Evolutionary conservation across 2,113 vertebrate species (phyloP).

Genomic region (Mugil cephalus): DNA sequence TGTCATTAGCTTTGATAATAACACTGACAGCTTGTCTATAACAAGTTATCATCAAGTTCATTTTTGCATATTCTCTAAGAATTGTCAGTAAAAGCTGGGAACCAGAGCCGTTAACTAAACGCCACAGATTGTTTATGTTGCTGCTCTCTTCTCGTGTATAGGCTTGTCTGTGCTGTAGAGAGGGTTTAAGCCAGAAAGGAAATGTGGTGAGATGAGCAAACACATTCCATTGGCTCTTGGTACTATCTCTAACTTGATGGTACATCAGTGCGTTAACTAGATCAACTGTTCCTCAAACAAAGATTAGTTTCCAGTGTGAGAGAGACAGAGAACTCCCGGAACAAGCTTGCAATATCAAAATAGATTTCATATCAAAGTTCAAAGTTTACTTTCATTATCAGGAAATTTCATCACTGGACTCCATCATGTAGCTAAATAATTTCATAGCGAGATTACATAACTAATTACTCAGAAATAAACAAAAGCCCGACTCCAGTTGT

Average conservation of each 20-base stretch:
- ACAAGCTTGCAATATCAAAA: conserved; percentile 10
- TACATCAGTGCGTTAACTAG: conserved; percentile 21
- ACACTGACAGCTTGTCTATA: too few species aligned
- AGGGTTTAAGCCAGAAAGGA: conserved; percentile 45
- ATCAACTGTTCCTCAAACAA: conserved; percentile 39
- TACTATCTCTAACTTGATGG: conserved; percentile 17
- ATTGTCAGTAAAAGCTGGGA: too few species aligned
- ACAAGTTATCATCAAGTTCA: too few species aligned
- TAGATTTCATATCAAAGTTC: conserved; percentile 24
- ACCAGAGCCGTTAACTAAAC: conserved; percentile 20
- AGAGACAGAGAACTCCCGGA: conserved; percentile 2
- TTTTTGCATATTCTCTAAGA: too few species aligned
- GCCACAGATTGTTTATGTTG: conserved; percentile 34
- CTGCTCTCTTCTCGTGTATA: conserved; percentile 25
- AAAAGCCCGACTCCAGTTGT: not conserved
- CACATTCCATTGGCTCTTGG: conserved; percentile 14
- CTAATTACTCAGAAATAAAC: conserved; percentile 7
- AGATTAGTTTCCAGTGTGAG: conserved; percentile 22
- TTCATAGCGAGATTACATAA: conserved; percentile 29
- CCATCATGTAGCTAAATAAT: conserved; percentile 7
- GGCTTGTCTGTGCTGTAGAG: conserved; percentile 42
- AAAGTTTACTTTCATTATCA: conserved; percentile 50
- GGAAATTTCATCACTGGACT: not conserved
- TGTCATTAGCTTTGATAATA: too few species aligned
- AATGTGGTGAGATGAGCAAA: conserved; percentile 40